Percentiles rank a stretch among this genome's conserved stretches.
These are phyloP conservation scores for Folsomia candida DNA, from an alignment of 2,888 invertebrate genomes.

Conservation along the genomic window DNA sequence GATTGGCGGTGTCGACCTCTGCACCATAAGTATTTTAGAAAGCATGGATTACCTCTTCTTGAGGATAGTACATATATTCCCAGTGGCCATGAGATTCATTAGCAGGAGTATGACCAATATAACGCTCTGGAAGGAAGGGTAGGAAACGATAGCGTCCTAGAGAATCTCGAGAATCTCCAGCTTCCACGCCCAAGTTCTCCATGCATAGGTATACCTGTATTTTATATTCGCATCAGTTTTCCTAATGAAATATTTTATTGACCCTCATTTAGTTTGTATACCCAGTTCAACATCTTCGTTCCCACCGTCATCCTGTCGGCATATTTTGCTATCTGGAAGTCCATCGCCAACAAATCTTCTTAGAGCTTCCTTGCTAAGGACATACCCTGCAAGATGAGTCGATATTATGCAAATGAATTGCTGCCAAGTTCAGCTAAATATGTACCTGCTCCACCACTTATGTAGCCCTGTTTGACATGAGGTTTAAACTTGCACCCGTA, in stretches of 20 bases:
- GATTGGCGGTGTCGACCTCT: too few species aligned
- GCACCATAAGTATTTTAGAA: too few species aligned
- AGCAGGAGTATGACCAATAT: constrained; percentile 81
- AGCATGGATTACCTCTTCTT: constrained; percentile 88
- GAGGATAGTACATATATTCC: constrained; percentile 87
- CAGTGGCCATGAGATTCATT: constrained; percentile 87
- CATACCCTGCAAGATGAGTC: too few species aligned
- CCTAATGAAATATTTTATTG: too few species aligned
- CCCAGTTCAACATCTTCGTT: constrained; percentile 93
- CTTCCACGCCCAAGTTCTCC: constrained; percentile 76
- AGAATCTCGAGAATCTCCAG: constrained; percentile 83
- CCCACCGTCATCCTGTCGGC: constrained; percentile 68
- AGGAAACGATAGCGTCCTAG: constrained; percentile 86
- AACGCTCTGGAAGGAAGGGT: constrained; percentile 89
- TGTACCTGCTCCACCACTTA: constrained; percentile 77
- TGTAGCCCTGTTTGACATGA: constrained; percentile 78
- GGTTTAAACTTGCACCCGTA: constrained; percentile 89
- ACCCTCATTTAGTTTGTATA: too few species aligned
- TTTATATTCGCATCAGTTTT: neutral
- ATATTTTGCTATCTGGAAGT: constrained; percentile 67
- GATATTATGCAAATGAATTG: too few species aligned
- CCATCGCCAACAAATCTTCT: constrained; percentile 73
- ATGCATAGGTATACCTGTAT: constrained; percentile 65
- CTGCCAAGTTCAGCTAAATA: too few species aligned
- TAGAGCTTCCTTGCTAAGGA: constrained; percentile 79